These are phyloP conservation scores for Macropis europaea DNA, from an alignment of 2,888 invertebrate species.

Conservation along the genomic window DNA sequence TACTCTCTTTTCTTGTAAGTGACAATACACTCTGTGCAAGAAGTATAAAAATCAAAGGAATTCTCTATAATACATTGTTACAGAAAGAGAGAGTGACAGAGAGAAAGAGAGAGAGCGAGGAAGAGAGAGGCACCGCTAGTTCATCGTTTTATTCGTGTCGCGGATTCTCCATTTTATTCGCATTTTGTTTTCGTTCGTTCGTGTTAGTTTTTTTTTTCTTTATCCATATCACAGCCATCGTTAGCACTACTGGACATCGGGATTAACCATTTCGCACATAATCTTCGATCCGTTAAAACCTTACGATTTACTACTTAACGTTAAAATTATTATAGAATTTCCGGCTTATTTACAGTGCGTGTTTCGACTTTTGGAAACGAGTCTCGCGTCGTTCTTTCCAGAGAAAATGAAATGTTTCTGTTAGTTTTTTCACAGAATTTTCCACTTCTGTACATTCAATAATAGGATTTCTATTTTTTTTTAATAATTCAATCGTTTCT, in stretches of 20 bases:
- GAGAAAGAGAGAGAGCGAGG: constrained; percentile 24
- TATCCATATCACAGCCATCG: constrained; percentile 75
- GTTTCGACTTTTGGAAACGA: constrained; percentile 9
- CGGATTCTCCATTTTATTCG: background rate
- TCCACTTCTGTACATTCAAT: too few relatives aligned
- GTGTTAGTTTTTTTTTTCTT: constrained; percentile 51
- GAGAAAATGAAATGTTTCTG: background rate
- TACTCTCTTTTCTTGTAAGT: too few relatives aligned
- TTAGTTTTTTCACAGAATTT: background rate
- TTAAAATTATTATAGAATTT: constrained; percentile 10
- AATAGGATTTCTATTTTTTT: too few relatives aligned
- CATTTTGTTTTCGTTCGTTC: constrained; percentile 23
- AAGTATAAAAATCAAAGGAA: background rate
- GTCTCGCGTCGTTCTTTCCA: constrained; percentile 31
- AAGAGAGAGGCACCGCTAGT: constrained; percentile 23
- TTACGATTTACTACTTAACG: constrained; percentile 64
- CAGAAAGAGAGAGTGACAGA: constrained; percentile 11
- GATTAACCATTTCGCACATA: constrained; percentile 57
- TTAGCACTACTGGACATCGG: constrained; percentile 70
- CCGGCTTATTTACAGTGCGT: constrained; percentile 53
- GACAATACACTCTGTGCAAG: too few relatives aligned
- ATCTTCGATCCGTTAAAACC: constrained; percentile 58
- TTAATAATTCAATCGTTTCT: too few relatives aligned
- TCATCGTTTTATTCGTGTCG: constrained; percentile 8
- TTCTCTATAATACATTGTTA: too few relatives aligned